Conservation (phyloP, 2,888 invertebrate species). For the Brenthis hecate region DNA sequence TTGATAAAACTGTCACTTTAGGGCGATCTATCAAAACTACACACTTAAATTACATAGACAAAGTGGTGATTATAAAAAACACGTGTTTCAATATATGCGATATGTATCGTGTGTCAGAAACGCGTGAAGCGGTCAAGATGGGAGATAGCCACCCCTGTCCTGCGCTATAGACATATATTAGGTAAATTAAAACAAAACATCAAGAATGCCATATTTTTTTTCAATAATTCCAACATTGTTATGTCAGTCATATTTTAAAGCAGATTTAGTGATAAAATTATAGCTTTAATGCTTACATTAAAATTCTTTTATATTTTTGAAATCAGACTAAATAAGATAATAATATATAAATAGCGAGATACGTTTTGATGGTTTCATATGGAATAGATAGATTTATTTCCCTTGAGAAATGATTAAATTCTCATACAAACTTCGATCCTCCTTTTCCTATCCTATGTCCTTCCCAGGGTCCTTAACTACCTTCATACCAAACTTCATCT, state of each 20-base stretch:
- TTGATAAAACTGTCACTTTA: constrained; percentile 46
- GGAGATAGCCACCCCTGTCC: constrained; percentile 62
- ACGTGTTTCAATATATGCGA: constrained; percentile 66
- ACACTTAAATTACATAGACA: constrained; percentile 52
- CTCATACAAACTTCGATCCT: too few species aligned
- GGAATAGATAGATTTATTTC: too few species aligned
- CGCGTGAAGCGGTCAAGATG: constrained; percentile 72
- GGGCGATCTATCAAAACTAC: constrained; percentile 49
- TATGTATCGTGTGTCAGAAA: constrained; percentile 71
- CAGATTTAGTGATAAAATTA: not conserved
- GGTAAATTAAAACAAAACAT: constrained; percentile 22
- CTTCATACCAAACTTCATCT: too few species aligned
- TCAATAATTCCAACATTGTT: not conserved
- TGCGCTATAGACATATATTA: constrained; percentile 19
- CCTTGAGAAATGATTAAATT: too few species aligned
- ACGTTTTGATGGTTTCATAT: too few species aligned
- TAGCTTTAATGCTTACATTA: not conserved
- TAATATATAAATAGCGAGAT: too few species aligned
- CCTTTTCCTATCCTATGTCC: too few species aligned
- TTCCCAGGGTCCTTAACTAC: too few species aligned
- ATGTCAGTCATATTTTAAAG: not conserved
- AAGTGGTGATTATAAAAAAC: constrained; percentile 63
- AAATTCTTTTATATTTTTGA: constrained; percentile 1
- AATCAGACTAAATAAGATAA: too few species aligned
- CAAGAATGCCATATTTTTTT: not conserved